A percentile compares a stretch with the other conserved stretches of the same genome.
phyloP scores from a whole-genome alignment of 2,797 vertebrate species.

The Vipera ursinii region DNA sequence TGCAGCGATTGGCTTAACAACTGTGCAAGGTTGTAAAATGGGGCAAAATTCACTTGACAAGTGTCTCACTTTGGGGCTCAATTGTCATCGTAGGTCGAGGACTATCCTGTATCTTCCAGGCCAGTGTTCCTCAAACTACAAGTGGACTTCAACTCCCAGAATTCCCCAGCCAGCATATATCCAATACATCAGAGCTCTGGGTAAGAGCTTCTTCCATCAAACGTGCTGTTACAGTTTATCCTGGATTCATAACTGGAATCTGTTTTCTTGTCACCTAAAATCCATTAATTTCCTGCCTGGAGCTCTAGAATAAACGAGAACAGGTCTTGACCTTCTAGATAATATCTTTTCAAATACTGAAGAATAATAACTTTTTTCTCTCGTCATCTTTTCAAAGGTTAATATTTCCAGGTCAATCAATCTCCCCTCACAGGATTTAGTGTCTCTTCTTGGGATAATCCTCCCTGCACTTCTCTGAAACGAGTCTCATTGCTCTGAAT shows the following conservation, averaged over 20 bases:
- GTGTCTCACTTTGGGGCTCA: background rate
- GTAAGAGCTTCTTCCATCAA: background rate
- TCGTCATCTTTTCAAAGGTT: background rate
- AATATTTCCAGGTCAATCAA: background rate
- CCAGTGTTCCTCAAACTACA: background rate
- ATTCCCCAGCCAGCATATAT: background rate
- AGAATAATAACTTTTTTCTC: background rate
- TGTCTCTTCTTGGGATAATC: background rate
- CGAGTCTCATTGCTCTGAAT: background rate
- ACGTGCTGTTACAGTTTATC: background rate
- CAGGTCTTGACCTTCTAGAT: background rate
- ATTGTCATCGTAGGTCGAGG: background rate
- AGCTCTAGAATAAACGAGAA: background rate
- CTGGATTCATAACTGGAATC: background rate
- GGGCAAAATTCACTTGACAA: background rate
- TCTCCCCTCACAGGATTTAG: background rate
- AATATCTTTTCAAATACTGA: background rate
- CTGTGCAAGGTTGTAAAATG: background rate
- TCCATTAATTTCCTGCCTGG: background rate
- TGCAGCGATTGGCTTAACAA: background rate
- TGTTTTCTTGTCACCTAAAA: background rate
- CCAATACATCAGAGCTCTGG: background rate
- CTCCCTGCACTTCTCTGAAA: background rate
- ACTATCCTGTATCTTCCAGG: background rate
- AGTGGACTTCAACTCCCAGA: background rate